Evolutionary conservation across 2,113 vertebrate genomes (phyloP).

Genomic region (Pterocles gutturalis): DNA sequence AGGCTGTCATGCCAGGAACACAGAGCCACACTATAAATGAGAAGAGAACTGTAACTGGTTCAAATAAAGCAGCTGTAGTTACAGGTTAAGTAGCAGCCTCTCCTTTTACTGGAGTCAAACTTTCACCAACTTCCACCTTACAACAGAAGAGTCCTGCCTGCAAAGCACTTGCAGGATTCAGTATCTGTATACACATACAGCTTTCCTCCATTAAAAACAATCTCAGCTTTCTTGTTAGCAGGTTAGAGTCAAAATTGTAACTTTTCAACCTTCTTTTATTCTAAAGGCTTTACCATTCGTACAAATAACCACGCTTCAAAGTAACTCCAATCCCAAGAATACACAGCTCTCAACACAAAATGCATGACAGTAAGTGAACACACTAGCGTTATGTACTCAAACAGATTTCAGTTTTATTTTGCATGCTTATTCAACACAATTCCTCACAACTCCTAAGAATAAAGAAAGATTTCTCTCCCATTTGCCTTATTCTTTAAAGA

Average conservation of each 20-base stretch:
- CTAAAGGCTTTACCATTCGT: neutral
- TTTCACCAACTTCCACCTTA: neutral
- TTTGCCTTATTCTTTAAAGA: neutral
- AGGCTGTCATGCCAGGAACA: neutral
- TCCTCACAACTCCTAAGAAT: neutral
- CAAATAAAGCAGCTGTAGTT: neutral
- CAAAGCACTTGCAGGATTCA: neutral
- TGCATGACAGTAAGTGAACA: neutral
- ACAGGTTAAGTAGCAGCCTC: neutral
- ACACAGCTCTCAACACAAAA: neutral
- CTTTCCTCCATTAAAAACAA: neutral
- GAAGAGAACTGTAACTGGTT: neutral
- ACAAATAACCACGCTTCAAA: neutral
- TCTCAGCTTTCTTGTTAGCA: neutral
- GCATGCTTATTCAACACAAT: neutral
- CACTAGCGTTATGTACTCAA: accelerated
- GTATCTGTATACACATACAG: neutral
- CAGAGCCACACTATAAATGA: neutral
- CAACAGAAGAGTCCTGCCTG: neutral
- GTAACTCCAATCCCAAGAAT: neutral
- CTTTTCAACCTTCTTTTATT: neutral
- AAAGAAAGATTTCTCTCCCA: neutral
- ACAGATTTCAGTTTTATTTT: neutral
- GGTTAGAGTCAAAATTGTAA: neutral
- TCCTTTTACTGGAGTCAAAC: neutral